Percentiles rank a stretch among this genome's conserved stretches.
These are phyloP conservation scores for Helogale parvula DNA, from an alignment of 2,113 vertebrate species.

Conservation along the genomic window DNA sequence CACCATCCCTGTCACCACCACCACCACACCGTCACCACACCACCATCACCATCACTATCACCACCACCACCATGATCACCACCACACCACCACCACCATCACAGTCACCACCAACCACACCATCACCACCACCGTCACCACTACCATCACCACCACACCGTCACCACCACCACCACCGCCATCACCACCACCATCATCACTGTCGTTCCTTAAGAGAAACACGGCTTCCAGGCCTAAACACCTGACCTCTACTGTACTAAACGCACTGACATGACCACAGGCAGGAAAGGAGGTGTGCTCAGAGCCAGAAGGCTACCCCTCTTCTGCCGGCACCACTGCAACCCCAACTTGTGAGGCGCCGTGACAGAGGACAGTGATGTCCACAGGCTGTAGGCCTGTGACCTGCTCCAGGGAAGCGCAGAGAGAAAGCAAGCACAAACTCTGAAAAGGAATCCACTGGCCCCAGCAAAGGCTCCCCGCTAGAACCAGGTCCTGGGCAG, in stretches of 20 bases:
- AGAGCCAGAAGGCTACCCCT: not conserved
- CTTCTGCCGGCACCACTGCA: too few species aligned
- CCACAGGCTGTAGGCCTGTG: not conserved
- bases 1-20: not conserved
- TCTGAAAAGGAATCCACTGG: not conserved
- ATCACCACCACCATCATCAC: too few species aligned
- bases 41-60: not conserved
- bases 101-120: too few species aligned
- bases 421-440: not conserved
- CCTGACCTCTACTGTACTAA: not conserved
- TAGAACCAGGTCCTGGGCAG: rapidly evolving
- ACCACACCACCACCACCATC: too few species aligned
- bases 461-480: not conserved
- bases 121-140: too few species aligned
- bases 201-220: not conserved
- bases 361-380: not conserved
- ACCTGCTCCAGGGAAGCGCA: not conserved
- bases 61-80: not conserved
- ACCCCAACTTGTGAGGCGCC: not conserved
- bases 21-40: not conserved
- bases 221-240: not conserved
- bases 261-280: not conserved
- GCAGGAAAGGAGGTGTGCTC: not conserved
- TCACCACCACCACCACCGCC: too few species aligned
- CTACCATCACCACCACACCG: too few species aligned